A percentile compares a stretch with the other conserved stretches of the same genome.
These are phyloP conservation scores for Nezara viridula DNA, from an alignment of 2,888 invertebrate genomes.

Conservation along the genomic window DNA sequence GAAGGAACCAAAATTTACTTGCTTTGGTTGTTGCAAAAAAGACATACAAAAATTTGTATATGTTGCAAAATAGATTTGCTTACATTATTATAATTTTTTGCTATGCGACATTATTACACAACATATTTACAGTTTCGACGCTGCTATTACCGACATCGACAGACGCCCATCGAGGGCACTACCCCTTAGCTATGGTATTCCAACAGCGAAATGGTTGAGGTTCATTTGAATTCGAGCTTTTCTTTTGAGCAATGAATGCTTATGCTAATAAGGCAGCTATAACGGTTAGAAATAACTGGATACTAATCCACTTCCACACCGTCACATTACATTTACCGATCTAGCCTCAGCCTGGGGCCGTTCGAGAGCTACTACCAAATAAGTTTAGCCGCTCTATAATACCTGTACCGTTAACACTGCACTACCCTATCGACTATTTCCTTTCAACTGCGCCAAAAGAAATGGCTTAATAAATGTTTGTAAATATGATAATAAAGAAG, in stretches of 20 bases:
- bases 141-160: too few relatives aligned
- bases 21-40: too few relatives aligned
- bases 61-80: too few relatives aligned
- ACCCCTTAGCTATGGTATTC: not conserved
- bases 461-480: not conserved
- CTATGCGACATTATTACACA: not conserved
- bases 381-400: not conserved
- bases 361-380: not conserved
- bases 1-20: too few relatives aligned
- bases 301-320: conserved; percentile 32
- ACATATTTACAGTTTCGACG: not conserved
- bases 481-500: not conserved
- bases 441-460: not conserved
- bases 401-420: not conserved
- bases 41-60: too few relatives aligned
- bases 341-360: not conserved
- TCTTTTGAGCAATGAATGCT: not conserved
- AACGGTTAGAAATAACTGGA: conserved; percentile 47
- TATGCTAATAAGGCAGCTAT: conserved; percentile 28
- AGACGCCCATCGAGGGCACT: not conserved
- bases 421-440: not conserved
- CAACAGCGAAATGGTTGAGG: not conserved
- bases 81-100: too few relatives aligned
- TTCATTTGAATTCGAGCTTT: conserved; percentile 10
- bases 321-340: conserved; percentile 24